A percentile compares a stretch with the other conserved stretches of the same genome.
phyloP scores from a whole-genome alignment of 2,888 invertebrate species.

The Stenodema calcarata region DNA sequence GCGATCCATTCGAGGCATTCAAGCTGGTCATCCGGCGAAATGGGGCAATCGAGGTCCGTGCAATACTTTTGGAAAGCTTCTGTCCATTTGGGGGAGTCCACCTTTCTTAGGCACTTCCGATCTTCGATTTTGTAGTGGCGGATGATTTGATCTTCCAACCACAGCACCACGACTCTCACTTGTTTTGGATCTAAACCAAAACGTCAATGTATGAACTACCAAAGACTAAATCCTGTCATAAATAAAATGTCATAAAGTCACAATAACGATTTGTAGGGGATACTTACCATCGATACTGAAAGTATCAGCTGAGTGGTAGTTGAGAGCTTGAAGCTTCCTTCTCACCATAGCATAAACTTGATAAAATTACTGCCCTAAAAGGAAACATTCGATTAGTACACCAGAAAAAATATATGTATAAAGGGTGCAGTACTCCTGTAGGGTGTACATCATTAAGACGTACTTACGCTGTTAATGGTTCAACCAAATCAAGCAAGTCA shows the following conservation, averaged over 20 bases:
- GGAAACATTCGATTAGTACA: not conserved
- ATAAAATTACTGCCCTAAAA: not conserved
- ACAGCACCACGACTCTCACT: constrained; percentile 80
- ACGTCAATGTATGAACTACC: no score
- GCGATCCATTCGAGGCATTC: constrained; percentile 87
- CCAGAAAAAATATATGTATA: no score
- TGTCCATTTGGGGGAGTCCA: constrained; percentile 73
- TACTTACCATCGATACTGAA: constrained; percentile 74
- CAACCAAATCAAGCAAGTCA: no score
- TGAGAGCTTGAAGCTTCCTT: constrained; percentile 77
- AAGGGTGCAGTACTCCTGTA: no score
- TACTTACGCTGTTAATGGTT: no score
- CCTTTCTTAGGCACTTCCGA: constrained; percentile 74
- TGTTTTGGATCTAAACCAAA: constrained; percentile 73
- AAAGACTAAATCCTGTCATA: not conserved
- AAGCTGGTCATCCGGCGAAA: constrained; percentile 65
- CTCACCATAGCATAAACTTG: constrained; percentile 69
- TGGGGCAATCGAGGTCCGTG: constrained; percentile 76
- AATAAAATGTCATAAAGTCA: constrained; percentile 33
- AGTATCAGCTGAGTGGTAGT: constrained; percentile 75
- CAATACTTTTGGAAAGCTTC: constrained; percentile 76
- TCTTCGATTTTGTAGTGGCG: constrained; percentile 85
- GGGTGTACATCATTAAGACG: no score
- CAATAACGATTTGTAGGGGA: not conserved
- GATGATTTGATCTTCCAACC: constrained; percentile 95